Percentiles rank a stretch among this genome's conserved stretches.
Evolutionary conservation across 2,113 vertebrate species (phyloP).

Genomic region (Stomatorhinus ivindoensis): DNA sequence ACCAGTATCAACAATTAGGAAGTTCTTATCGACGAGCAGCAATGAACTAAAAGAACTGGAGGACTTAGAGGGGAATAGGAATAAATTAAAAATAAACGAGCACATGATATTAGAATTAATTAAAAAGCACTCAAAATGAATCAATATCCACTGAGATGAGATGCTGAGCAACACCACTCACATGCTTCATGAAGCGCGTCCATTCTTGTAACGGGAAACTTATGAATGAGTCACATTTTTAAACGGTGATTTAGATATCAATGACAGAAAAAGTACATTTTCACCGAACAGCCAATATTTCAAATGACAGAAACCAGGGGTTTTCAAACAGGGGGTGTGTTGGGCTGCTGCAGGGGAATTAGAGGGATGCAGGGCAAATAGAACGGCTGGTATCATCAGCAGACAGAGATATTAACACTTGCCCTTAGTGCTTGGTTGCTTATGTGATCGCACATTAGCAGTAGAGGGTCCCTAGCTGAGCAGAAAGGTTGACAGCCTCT

Average conservation of each 20-base stretch:
- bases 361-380: background rate
- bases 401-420: background rate
- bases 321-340: background rate
- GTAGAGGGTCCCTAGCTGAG: background rate
- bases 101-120: background rate
- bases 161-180: background rate
- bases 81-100: background rate
- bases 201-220: background rate
- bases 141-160: background rate
- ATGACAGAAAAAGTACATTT: background rate
- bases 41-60: background rate
- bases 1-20: background rate
- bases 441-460: background rate
- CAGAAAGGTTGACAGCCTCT: background rate
- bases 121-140: background rate
- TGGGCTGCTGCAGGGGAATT: background rate
- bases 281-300: background rate
- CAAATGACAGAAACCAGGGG: background rate
- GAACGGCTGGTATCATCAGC: background rate
- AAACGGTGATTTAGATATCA: background rate
- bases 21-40: background rate
- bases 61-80: background rate
- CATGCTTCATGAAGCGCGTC: background rate
- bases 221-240: background rate
- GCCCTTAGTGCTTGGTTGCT: background rate